A percentile compares a stretch with the other conserved stretches of the same genome.
phyloP scores from a whole-genome alignment of 2,797 vertebrate genomes.

The Trematomus bernacchii region DNA sequence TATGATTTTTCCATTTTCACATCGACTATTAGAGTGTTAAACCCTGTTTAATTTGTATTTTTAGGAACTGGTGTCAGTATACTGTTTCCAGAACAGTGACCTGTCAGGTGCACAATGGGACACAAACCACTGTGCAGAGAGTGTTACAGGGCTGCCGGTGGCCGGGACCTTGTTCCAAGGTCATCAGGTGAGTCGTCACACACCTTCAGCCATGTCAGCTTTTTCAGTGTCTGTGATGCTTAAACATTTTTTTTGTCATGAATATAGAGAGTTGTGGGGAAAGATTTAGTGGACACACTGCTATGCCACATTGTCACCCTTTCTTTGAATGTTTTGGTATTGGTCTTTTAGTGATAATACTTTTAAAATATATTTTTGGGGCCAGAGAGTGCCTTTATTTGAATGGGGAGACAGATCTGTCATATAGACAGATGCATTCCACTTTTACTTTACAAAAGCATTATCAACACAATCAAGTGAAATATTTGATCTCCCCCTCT shows the following conservation, averaged over 20 bases:
- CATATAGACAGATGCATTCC: no score
- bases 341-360: no score
- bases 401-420: no score
- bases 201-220: not conserved
- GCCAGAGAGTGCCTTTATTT: no score
- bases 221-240: not conserved
- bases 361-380: no score
- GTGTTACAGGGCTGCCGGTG: constrained; percentile 96
- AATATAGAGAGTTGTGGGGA: not conserved
- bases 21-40: not conserved
- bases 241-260: constrained; percentile 1
- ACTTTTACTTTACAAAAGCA: no score
- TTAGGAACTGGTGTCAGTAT: constrained; percentile 97
- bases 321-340: not conserved
- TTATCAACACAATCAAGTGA: not conserved
- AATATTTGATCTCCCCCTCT: not conserved
- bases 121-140: constrained; percentile 92
- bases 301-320: not conserved
- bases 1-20: not conserved
- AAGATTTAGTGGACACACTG: constrained; percentile 2
- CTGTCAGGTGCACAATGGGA: constrained; percentile 96
- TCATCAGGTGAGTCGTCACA: constrained; percentile 88
- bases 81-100: constrained; percentile 92
- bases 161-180: constrained; percentile 94
- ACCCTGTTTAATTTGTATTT: constrained; percentile 20